Evolutionary conservation across 1,140 invertebrate species (phyloP).

Genomic region (Sitobion miscanthi): DNA sequence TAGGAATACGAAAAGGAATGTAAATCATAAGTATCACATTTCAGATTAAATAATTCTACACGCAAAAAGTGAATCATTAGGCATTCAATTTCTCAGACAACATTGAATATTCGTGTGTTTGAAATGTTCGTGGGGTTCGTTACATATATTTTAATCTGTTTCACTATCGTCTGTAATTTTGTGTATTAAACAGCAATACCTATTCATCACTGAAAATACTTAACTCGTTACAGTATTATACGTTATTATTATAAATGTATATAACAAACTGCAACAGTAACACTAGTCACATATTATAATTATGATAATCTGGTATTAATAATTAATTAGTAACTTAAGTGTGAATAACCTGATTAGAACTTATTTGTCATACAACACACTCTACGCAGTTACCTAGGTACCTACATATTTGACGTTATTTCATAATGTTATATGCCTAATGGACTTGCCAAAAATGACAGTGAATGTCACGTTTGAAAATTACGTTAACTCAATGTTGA

Average conservation of each 20-base stretch:
- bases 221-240: neutral
- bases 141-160: neutral
- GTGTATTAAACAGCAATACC: neutral
- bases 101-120: neutral
- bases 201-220: neutral
- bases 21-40: neutral
- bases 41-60: neutral
- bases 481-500: neutral
- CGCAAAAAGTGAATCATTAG: neutral
- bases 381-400: neutral
- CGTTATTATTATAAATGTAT: neutral
- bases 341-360: conserved; percentile 2
- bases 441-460: neutral
- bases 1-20: neutral
- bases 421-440: neutral
- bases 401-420: neutral
- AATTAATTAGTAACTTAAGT: neutral
- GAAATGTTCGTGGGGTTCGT: neutral
- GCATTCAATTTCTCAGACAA: neutral
- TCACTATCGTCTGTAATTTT: neutral
- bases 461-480: neutral
- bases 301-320: neutral
- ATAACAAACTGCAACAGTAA: neutral
- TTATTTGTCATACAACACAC: neutral
- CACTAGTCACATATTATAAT: neutral